Evolutionary conservation across 1,140 invertebrate genomes (phyloP), one percentile per base, ranked within the genome.

Genomic region (Heliconius congener): DNA sequence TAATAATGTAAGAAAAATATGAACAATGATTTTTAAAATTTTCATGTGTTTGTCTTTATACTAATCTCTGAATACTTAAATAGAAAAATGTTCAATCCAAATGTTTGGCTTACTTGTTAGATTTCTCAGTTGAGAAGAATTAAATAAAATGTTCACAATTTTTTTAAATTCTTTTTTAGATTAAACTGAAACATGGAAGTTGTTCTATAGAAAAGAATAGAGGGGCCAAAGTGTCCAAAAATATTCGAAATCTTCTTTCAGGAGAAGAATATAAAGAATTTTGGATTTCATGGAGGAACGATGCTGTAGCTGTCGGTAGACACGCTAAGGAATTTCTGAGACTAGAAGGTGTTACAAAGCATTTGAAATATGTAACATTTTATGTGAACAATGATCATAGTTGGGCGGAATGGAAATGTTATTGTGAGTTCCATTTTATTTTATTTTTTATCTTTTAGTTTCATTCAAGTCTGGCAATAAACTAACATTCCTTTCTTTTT

Each of bases 201-300:
- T 55, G 50, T 74, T 74, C 42, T 16, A 74, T 74, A 34, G 3
- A 55, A 27, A 55, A 55, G 18, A 8, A 34, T 18, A 19, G 8
- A 52, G 73, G 46, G 27, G 73, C 11, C 13, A 8, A 57, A 11
- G 46, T 74, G 50, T 74, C 30, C 34, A 1, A 30, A 23, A 27
- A 30, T 30, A 55, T 52, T 19, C 73, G 23, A 34, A 50, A 75
- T 16, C 8, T 75, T 18, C 8, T 75, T n/a, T 34, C 55, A 23
- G 50, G 3, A 60, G 8, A 57, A 9, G 57, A 60, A 60, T 75
- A 23, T 30, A 75, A 39, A 11, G 37, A 60, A 13, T 75, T 75
- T 75, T 75, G 74, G 74, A 75, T 75, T 75, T n/a, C 52, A 18
- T 55, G 50, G 52, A 30, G n/a, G 9, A 75, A 75, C 6, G 37